Evolutionary conservation across 2,888 invertebrate genomes (phyloP).

Genomic region (Sympetrum striolatum): DNA sequence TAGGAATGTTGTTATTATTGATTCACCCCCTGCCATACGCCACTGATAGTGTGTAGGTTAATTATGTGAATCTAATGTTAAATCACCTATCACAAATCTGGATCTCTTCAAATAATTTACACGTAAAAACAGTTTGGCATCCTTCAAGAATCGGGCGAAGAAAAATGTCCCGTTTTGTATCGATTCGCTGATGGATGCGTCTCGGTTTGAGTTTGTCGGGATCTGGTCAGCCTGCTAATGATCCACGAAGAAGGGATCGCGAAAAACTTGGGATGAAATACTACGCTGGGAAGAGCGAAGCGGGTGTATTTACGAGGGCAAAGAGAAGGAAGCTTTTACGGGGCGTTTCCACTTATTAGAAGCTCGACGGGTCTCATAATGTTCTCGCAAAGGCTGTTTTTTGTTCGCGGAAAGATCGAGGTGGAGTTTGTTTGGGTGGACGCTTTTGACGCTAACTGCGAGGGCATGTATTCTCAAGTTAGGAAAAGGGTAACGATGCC

Average conservation of each 20-base stretch:
- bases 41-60: too few species aligned
- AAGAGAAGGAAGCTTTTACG: background rate
- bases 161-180: too few species aligned
- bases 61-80: too few species aligned
- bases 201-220: too few species aligned
- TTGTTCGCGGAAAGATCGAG: background rate
- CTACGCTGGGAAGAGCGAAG: background rate
- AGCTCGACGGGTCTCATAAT: slow-evolving; percentile 9
- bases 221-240: too few species aligned
- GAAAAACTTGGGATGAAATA: slow-evolving; percentile 1
- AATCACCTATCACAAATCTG: too few species aligned
- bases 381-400: background rate
- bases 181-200: too few species aligned
- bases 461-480: background rate
- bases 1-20: too few species aligned
- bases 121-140: too few species aligned
- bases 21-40: too few species aligned
- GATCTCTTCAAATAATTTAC: too few species aligned
- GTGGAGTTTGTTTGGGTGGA: background rate
- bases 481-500: background rate
- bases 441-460: slow-evolving; percentile 3
- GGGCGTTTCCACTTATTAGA: background rate
- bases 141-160: too few species aligned
- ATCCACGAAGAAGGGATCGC: background rate
- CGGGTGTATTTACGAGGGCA: slow-evolving; percentile 4